A percentile compares a stretch with the other conserved stretches of the same genome.
phyloP scores from a whole-genome alignment of 2,113 vertebrate species.

The Calidris pygmaea region DNA sequence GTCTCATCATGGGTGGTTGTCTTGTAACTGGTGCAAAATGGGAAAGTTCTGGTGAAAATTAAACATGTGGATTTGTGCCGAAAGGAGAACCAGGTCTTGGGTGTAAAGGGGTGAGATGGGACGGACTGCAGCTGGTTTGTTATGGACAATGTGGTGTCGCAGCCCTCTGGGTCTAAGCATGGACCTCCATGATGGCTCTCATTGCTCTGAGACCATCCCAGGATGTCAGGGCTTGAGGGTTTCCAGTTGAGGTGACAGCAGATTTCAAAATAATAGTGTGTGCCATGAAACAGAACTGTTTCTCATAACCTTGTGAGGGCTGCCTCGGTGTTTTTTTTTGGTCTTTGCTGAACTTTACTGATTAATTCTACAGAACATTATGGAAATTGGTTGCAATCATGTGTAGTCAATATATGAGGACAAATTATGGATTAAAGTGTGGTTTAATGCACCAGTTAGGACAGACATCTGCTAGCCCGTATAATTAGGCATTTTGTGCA shows the following conservation, averaged over 20 bases:
- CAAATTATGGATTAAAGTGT: not conserved
- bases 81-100: rapidly evolving
- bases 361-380: rapidly evolving
- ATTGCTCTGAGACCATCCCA: not conserved
- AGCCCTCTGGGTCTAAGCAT: not conserved
- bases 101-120: not conserved
- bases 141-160: not conserved
- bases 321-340: rapidly evolving
- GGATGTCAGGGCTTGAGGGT: not conserved
- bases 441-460: not conserved
- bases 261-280: not conserved
- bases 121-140: not conserved
- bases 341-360: not conserved
- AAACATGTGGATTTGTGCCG: not conserved
- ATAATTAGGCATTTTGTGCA: not conserved
- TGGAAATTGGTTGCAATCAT: not conserved
- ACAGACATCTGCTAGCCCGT: not conserved
- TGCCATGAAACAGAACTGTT: not conserved
- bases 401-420: not conserved
- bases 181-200: rapidly evolving
- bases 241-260: not conserved
- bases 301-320: not conserved
- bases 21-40: not conserved
- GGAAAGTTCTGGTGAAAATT: not conserved
- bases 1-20: not conserved